Conservation (phyloP, 2,888 invertebrate genomes). For the Parochlus steinenii region DNA sequence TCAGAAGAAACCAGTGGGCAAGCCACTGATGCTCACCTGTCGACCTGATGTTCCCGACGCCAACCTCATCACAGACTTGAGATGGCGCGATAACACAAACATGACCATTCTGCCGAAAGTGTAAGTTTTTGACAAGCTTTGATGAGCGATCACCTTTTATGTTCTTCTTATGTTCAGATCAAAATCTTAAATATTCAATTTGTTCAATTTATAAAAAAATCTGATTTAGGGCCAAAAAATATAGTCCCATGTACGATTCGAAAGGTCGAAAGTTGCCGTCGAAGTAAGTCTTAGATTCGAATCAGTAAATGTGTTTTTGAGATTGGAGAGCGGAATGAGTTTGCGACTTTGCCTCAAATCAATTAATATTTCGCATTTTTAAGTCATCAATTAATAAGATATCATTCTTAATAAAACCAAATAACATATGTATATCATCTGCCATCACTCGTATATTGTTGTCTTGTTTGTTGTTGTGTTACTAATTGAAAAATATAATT, state of each 20-base stretch:
- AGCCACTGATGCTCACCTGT: slow-evolving; percentile 61
- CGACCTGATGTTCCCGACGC: slow-evolving; percentile 51
- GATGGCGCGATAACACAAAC: slow-evolving; percentile 63
- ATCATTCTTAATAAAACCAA: no score
- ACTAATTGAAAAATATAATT: no score
- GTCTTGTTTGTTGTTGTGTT: no score
- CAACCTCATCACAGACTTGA: slow-evolving; percentile 49
- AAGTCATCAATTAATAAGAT: no score
- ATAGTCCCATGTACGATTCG: slow-evolving; percentile 31
- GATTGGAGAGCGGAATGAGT: no score
- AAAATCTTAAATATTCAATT: neutral
- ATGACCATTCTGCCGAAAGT: slow-evolving; percentile 47
- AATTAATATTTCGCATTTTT: no score
- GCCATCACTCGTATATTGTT: no score
- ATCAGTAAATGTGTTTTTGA: neutral
- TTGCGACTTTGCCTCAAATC: no score
- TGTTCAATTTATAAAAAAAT: slow-evolving; percentile 5
- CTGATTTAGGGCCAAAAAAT: slow-evolving; percentile 24
- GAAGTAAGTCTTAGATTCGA: slow-evolving; percentile 25
- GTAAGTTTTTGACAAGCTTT: slow-evolving; percentile 36
- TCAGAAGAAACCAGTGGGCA: slow-evolving; percentile 57
- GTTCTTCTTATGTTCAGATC: neutral
- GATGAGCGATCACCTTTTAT: no score
- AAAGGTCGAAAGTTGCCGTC: slow-evolving; percentile 27
- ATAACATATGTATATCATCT: no score